Evolutionary conservation across 2,888 invertebrate species (phyloP).

Genomic region (Neocrepidodera transversa): DNA sequence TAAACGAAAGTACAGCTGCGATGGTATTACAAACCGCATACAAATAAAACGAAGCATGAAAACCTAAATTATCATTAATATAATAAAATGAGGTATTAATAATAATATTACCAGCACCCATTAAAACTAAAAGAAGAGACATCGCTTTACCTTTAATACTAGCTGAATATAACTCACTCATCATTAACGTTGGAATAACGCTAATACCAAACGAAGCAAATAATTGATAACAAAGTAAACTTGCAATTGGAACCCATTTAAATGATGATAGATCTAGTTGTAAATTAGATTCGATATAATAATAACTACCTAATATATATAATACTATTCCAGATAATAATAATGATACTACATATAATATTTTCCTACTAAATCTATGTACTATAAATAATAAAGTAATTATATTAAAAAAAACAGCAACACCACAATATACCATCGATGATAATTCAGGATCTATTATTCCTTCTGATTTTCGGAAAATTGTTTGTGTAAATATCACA

Average conservation of each 20-base stretch:
- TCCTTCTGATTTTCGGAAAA: constrained; percentile 52
- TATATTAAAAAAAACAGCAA: constrained; percentile 37
- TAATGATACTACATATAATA: constrained; percentile 43
- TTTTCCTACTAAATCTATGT: constrained; percentile 45
- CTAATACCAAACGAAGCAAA: constrained; percentile 49
- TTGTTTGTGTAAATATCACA: constrained; percentile 48
- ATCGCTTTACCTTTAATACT: constrained; percentile 53
- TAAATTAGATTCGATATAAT: constrained; percentile 42
- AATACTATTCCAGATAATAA: constrained; percentile 41
- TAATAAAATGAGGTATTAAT: constrained; percentile 51
- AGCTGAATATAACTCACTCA: constrained; percentile 52
- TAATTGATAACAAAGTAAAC: constrained; percentile 47
- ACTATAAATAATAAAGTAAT: constrained; percentile 43
- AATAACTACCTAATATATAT: constrained; percentile 40
- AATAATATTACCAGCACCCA: constrained; percentile 42
- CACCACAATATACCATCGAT: constrained; percentile 42
- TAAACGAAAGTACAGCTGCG: constrained; percentile 44
- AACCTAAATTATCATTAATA: constrained; percentile 47
- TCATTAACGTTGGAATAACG: constrained; percentile 50
- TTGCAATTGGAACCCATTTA: constrained; percentile 51
- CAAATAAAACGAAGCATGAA: constrained; percentile 51
- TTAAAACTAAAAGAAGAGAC: constrained; percentile 45
- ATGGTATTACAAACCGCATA: constrained; percentile 47
- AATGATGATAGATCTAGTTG: constrained; percentile 41
- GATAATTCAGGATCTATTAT: constrained; percentile 34